A percentile compares a stretch with the other conserved stretches of the same genome.
These are phyloP conservation scores for Drosophila pruinosa DNA, from an alignment of 1,140 invertebrate species.

Conservation along the genomic window DNA sequence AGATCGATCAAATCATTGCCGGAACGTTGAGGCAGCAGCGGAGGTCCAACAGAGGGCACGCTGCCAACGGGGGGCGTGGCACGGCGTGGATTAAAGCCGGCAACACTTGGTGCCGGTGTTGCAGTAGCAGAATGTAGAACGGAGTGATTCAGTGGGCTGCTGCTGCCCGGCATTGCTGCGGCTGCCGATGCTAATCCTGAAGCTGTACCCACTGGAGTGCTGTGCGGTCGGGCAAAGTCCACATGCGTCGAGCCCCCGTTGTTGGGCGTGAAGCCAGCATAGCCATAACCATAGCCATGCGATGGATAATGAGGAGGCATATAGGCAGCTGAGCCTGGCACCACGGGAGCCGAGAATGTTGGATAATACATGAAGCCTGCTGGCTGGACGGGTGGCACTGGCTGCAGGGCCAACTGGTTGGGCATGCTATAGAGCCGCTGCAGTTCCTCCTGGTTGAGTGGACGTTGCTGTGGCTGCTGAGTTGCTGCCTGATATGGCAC, in stretches of 20 bases:
- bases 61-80: slow-evolving; percentile 17
- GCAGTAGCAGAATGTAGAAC: slow-evolving; percentile 1
- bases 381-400: slow-evolving; percentile 39
- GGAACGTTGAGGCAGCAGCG: slow-evolving; percentile 27
- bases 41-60: slow-evolving; percentile 28
- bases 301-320: slow-evolving; percentile 73
- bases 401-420: slow-evolving; percentile 57
- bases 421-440: slow-evolving; percentile 78
- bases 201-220: slow-evolving; percentile 12
- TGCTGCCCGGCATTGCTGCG: neutral
- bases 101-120: slow-evolving; percentile 14
- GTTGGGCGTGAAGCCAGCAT: neutral
- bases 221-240: slow-evolving; percentile 48
- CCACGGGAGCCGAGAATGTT: slow-evolving; percentile 56
- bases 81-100: slow-evolving; percentile 13
- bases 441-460: slow-evolving; percentile 70
- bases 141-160: slow-evolving; percentile 2
- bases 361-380: slow-evolving; percentile 60
- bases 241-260: slow-evolving; percentile 47
- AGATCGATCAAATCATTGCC: slow-evolving; percentile 84
- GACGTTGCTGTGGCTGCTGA: slow-evolving; percentile 56
- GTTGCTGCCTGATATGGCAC: slow-evolving; percentile 63
- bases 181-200: neutral
- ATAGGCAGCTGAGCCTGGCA: slow-evolving; percentile 67
- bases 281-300: slow-evolving; percentile 48